Base-by-base conservation (phyloP, 2,888 invertebrate species). In the Sympetrum striolatum region DNA sequence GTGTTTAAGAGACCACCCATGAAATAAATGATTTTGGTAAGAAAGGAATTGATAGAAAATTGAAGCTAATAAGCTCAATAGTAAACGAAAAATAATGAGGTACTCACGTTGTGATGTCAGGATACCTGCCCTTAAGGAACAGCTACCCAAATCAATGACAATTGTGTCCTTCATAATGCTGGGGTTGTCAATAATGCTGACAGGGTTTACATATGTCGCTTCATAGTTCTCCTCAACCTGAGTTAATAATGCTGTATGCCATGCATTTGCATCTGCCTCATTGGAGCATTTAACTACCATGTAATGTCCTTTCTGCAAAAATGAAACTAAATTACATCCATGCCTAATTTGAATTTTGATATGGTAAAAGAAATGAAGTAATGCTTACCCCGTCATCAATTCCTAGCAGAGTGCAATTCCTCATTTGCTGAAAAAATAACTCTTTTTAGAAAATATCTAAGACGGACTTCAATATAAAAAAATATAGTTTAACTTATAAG, bases 81-180 rank as follows among this genome's bases (percentile, higher is more conserved):
- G n/a, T 8, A 44, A 44, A 44, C 10, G 44, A 44, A 48, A 82
- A 91, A 35, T 60, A 90, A 53, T 53, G 35, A 73, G 58, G 58
- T 53, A 93, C 93, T 93, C 93, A 95, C 95, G 94, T 92, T 94
- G 93, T 91, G 94, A 93, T 80, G 94, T 94, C 12, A 95, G 93
- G 73, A 95, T 93, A 22, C 96, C 95, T 18, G 95, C 95, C 92
- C 96, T 93, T 48, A 95, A 93, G 4, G 95, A 95, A 91, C 94
- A 94, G 90, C 95, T 95, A 18, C 96, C 96, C 73, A 96, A 92
- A 92, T 96, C 96, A 81, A 96, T 93, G 31, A 96, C 93, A 4
- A 95, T 92, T 10, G 95, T 94, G 91, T 94, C 94, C 93, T 95
- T 92, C 90, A 93, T 92, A 22, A 92, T 91, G 10, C 92, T 93